Evolutionary conservation across 2,797 vertebrate genomes (phyloP).

Genomic region (Epinephelus awoara): DNA sequence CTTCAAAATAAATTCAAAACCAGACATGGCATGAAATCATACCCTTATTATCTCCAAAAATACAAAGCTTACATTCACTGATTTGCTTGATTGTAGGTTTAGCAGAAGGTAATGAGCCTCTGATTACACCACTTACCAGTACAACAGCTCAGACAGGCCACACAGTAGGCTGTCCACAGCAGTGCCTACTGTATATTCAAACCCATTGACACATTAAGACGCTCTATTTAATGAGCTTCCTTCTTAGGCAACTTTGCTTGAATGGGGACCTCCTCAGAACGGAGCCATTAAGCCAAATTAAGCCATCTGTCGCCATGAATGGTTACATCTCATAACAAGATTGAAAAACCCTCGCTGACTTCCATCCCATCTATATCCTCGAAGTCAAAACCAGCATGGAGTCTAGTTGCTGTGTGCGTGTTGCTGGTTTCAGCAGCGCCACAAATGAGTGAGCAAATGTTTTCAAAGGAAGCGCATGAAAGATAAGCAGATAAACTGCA

Average conservation of each 20-base stretch:
- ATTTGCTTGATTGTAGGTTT: neutral
- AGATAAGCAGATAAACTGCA: constrained; percentile 60
- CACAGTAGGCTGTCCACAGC: neutral
- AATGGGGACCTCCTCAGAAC: constrained; percentile 12
- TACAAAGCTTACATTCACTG: neutral
- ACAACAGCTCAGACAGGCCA: neutral
- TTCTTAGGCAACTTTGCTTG: neutral
- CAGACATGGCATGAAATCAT: neutral
- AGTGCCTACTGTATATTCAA: neutral
- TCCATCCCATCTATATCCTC: constrained; percentile 7
- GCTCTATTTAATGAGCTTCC: constrained; percentile 12
- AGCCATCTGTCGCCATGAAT: constrained; percentile 52
- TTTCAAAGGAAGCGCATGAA: constrained; percentile 15
- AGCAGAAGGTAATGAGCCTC: neutral
- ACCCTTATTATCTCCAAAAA: neutral
- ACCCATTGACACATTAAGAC: neutral
- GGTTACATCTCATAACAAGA: constrained; percentile 20
- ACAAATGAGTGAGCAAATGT: constrained; percentile 25
- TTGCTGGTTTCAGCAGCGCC: constrained; percentile 24
- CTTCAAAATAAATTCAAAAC: neutral
- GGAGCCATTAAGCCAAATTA: constrained; percentile 31
- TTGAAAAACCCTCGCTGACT: neutral
- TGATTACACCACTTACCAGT: constrained; percentile 1
- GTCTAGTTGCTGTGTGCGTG: neutral
- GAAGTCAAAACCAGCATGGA: constrained; percentile 12